Evolutionary conservation across 1,140 invertebrate genomes (phyloP).

Genomic region (Cydia strobilella): DNA sequence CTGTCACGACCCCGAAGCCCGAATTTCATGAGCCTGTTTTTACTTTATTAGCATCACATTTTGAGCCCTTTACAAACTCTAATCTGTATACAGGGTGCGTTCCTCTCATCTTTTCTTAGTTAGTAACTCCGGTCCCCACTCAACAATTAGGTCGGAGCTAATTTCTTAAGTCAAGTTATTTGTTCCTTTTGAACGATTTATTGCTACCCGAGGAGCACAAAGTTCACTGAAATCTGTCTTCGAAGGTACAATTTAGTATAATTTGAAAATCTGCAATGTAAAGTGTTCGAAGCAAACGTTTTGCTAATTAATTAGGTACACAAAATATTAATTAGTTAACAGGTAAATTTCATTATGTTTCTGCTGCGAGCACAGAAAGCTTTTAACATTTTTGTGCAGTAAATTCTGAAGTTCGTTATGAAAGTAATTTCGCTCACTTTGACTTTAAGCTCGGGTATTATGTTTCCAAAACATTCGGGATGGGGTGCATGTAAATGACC

Average conservation of each 20-base stretch:
- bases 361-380: not conserved
- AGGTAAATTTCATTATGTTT: slow-evolving; percentile 21
- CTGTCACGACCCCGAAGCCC: not conserved
- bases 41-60: slow-evolving; percentile 30
- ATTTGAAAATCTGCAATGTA: slow-evolving; percentile 56
- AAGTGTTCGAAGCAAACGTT: slow-evolving; percentile 38
- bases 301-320: slow-evolving; percentile 15
- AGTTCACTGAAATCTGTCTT: slow-evolving; percentile 55
- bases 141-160: slow-evolving; percentile 56
- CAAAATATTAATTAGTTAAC: slow-evolving; percentile 20
- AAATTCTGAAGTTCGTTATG: slow-evolving; percentile 14
- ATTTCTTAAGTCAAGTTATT: slow-evolving; percentile 61
- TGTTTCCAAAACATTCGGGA: slow-evolving; percentile 19
- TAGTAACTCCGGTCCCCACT: slow-evolving; percentile 49
- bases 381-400: slow-evolving; percentile 17
- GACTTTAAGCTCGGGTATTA: slow-evolving; percentile 26
- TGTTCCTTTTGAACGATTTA: slow-evolving; percentile 65
- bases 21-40: slow-evolving; percentile 14
- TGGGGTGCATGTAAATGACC: slow-evolving; percentile 20
- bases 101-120: slow-evolving; percentile 43
- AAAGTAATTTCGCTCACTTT: slow-evolving; percentile 14
- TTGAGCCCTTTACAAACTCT: slow-evolving; percentile 28
- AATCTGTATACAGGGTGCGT: slow-evolving; percentile 46
- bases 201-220: slow-evolving; percentile 46
- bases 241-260: slow-evolving; percentile 56